These are phyloP conservation scores for Coelopa pilipes DNA, from an alignment of 2,888 invertebrate genomes.

Conservation along the genomic window DNA sequence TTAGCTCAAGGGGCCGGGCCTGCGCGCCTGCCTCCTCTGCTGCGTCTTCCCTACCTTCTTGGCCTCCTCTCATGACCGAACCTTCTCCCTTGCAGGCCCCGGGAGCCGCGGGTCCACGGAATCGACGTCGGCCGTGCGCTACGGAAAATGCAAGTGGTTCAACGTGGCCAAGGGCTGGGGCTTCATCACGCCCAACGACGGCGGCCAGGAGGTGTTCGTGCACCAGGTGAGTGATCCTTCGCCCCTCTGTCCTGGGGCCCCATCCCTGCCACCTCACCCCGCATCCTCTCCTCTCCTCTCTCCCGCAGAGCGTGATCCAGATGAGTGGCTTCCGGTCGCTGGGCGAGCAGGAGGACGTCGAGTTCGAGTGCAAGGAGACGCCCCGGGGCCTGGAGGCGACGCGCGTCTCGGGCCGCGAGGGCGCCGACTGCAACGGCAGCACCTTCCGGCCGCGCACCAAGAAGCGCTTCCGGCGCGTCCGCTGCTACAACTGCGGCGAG, in stretches of 20 bases:
- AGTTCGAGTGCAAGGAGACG: slow-evolving; percentile 86
- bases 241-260: background rate
- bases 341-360: slow-evolving; percentile 88
- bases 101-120: background rate
- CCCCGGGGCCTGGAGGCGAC: slow-evolving; percentile 90
- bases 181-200: slow-evolving; percentile 90
- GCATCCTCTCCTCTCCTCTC: background rate
- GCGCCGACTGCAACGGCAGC: slow-evolving; percentile 83
- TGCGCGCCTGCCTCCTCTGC: background rate
- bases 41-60: background rate
- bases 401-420: slow-evolving; percentile 81
- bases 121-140: slow-evolving; percentile 68
- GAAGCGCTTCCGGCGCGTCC: slow-evolving; percentile 86
- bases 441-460: slow-evolving; percentile 81
- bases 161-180: slow-evolving; percentile 97
- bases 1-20: background rate
- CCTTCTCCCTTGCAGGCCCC: background rate
- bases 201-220: slow-evolving; percentile 91
- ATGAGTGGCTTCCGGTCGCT: slow-evolving; percentile 88
- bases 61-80: background rate
- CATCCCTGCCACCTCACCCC: background rate
- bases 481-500: slow-evolving; percentile 94
- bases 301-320: slow-evolving; percentile 87
- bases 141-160: slow-evolving; percentile 94
- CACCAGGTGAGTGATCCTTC: slow-evolving; percentile 78